A percentile compares a stretch with the other conserved stretches of the same genome.
Evolutionary conservation across 64 coral and sea anemone genomes (phyloP).

Genomic region (Pocillopora verrucosa): DNA sequence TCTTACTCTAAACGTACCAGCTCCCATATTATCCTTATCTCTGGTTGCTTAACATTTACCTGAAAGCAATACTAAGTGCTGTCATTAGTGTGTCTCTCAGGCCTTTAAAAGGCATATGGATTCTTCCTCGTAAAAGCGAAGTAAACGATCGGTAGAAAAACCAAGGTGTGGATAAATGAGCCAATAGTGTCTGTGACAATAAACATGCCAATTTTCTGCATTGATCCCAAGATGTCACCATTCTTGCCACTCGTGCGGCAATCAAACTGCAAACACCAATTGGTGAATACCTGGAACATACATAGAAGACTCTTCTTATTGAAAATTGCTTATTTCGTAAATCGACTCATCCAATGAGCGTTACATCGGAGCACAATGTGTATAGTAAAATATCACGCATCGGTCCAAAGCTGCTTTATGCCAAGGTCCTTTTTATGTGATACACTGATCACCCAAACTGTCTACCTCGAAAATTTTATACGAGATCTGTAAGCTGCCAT

Average conservation of each 20-base stretch:
- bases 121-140: conserved; percentile 64
- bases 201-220: conserved; percentile 68
- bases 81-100: conserved; percentile 74
- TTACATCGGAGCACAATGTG: too few species aligned
- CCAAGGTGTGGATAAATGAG: conserved; percentile 55
- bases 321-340: background rate
- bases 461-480: too few species aligned
- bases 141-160: conserved; percentile 70
- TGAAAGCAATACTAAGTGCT: conserved; percentile 84
- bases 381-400: too few species aligned
- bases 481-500: too few species aligned
- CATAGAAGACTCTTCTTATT: background rate
- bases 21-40: too few species aligned
- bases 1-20: too few species aligned
- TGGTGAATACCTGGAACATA: conserved; percentile 47
- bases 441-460: too few species aligned
- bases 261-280: conserved; percentile 86
- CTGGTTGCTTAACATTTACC: conserved; percentile 10
- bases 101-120: conserved; percentile 49
- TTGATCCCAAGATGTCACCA: conserved; percentile 45
- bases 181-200: conserved; percentile 60
- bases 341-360: background rate
- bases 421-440: too few species aligned
- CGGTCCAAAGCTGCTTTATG: too few species aligned
- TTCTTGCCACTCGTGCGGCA: conserved; percentile 64